phyloP scores from a whole-genome alignment of 2,113 vertebrate species.

The Pholis gunnellus region DNA sequence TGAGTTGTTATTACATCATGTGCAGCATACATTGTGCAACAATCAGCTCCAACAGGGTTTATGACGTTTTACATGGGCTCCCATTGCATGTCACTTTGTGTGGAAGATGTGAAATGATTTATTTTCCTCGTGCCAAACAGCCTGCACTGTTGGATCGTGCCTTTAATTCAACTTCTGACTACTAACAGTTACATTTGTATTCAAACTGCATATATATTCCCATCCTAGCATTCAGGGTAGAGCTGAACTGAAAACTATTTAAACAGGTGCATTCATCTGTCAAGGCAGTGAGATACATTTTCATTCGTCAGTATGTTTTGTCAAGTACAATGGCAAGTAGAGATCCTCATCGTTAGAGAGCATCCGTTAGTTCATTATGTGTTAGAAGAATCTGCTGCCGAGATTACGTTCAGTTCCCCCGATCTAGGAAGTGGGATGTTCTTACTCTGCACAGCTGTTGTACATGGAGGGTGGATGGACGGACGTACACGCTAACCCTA shows the following conservation, averaged over 20 bases:
- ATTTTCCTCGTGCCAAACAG: constrained; percentile 47
- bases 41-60: background rate
- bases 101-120: background rate
- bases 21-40: background rate
- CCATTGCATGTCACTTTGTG: background rate
- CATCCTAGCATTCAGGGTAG: background rate
- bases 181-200: background rate
- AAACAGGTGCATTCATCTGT: background rate
- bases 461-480: background rate
- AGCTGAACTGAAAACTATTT: background rate
- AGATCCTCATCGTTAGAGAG: background rate
- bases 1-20: background rate
- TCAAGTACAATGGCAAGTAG: background rate
- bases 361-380: background rate
- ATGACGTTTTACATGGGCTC: background rate
- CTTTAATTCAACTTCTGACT: constrained; percentile 22
- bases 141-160: background rate
- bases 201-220: background rate
- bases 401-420: background rate
- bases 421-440: background rate
- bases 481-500: background rate
- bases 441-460: background rate
- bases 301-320: background rate
- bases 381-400: background rate
- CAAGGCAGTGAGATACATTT: background rate